Percentiles rank a stretch among this genome's conserved stretches.
phyloP scores from a whole-genome alignment of 2,888 invertebrate species.

The Halictus ligatus region DNA sequence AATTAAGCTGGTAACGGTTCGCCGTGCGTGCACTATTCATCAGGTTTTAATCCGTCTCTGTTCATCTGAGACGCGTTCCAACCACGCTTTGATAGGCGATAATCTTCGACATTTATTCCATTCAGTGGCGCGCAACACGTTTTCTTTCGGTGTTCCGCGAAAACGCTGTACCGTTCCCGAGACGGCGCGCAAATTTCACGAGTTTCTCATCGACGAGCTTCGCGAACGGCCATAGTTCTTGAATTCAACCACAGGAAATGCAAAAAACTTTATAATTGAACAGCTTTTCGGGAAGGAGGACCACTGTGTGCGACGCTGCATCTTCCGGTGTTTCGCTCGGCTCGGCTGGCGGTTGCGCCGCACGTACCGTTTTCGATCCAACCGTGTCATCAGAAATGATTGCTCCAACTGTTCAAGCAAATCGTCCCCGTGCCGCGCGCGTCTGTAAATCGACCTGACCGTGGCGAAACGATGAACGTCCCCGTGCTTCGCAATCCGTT shows the following conservation, averaged over 20 bases:
- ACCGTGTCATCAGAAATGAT: conserved; percentile 77
- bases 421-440: conserved; percentile 45
- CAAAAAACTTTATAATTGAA: too few species aligned
- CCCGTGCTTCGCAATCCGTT: conserved; percentile 12
- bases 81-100: conserved; percentile 3
- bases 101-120: conserved; percentile 33
- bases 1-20: conserved; percentile 38
- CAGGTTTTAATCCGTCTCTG: conserved; percentile 4
- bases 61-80: conserved; percentile 7
- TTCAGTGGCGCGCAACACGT: neutral
- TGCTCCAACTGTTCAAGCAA: conserved; percentile 69
- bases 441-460: conserved; percentile 37
- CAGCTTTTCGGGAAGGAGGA: neutral
- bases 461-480: conserved; percentile 11
- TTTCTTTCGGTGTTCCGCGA: neutral
- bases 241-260: neutral
- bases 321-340: neutral
- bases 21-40: neutral
- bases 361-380: conserved; percentile 72
- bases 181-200: neutral
- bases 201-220: neutral
- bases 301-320: neutral
- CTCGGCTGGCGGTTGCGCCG: conserved; percentile 37
- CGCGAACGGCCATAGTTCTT: neutral
- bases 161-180: conserved; percentile 12